Base-by-base conservation (phyloP, 2,888 invertebrate genomes). In the Amblyjoppa fuscipennis region DNA sequence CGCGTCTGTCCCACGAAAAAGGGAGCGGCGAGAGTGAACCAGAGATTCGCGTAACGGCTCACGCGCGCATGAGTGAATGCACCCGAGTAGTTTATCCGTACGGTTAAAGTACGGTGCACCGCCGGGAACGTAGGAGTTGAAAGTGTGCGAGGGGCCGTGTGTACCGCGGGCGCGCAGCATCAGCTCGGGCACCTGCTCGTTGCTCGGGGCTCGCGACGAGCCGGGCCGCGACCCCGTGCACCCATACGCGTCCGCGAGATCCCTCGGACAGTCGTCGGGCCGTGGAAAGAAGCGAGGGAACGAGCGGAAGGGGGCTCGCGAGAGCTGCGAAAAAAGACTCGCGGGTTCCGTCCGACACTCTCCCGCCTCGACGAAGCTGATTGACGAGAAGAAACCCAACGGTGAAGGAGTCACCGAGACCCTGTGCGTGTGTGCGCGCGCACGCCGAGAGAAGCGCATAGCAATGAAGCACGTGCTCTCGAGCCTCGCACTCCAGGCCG, bases 401-500 rank as follows among this genome's bases (percentile, higher is more conserved):
- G 88, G 88, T 81, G 71, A 88, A 89, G 90, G 89, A 89, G 87
- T 49, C 68, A 61, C 73, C 71, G 53, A 45, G 75, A 45, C 51
- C 25, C 61, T 20, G 64, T 34, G 71, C 64, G 79, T 64, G 56
- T 56, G 77, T 28, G 38, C 73, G 71, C 9, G 5, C 45, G 45
- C 45, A 16, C 53, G 28, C 28, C 53, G 34, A 45, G 28, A n/a
- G 34, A 51, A 70, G 51, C 41, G 51, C 70, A 61, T 69, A 69
- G 92, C 91, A 92, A 92, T 93, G 93, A 93, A 93, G 92, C 93
- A 93, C 93, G 92, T 91, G 92, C 92, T 90, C 91, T 34, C 64
- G 64, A 28, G 31, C 2, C 64, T 1, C 11, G 92, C 90, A 91
- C 91, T 92, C 28, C 25, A 1, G 25, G 25, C 59, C 59, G 59